Percentiles rank a stretch among this genome's conserved stretches.
Evolutionary conservation across 2,797 vertebrate species (phyloP).

Genomic region (Protonibea diacanthus): DNA sequence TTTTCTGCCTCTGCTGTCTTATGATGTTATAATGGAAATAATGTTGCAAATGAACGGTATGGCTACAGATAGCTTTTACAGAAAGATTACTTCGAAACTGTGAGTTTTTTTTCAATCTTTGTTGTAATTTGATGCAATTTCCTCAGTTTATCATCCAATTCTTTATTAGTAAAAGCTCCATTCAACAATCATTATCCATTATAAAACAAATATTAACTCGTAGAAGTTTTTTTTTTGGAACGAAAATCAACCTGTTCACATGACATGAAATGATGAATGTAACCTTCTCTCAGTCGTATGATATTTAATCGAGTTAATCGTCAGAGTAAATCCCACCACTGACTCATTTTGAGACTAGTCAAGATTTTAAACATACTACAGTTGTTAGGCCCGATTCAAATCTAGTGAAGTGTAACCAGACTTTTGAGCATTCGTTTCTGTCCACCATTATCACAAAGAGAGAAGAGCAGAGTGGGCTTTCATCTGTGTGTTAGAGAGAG

Average conservation of each 20-base stretch:
- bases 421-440: too few species aligned
- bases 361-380: too few species aligned
- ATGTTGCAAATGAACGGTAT: slow-evolving; percentile 37
- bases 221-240: neutral
- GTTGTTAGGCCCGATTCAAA: too few species aligned
- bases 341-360: neutral
- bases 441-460: too few species aligned
- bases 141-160: neutral
- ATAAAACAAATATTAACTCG: neutral
- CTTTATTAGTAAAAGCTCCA: neutral
- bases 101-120: neutral
- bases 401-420: too few species aligned
- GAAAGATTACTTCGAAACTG: neutral
- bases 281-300: neutral
- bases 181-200: neutral
- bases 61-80: slow-evolving; percentile 13
- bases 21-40: slow-evolving; percentile 22
- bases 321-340: neutral
- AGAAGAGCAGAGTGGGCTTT: too few species aligned
- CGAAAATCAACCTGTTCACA: neutral
- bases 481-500: too few species aligned
- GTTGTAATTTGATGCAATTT: neutral
- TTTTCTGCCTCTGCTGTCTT: neutral
- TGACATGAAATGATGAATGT: neutral
- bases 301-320: neutral